Conservation (phyloP, 2,797 vertebrate species). For the Falco cherrug region DNA sequence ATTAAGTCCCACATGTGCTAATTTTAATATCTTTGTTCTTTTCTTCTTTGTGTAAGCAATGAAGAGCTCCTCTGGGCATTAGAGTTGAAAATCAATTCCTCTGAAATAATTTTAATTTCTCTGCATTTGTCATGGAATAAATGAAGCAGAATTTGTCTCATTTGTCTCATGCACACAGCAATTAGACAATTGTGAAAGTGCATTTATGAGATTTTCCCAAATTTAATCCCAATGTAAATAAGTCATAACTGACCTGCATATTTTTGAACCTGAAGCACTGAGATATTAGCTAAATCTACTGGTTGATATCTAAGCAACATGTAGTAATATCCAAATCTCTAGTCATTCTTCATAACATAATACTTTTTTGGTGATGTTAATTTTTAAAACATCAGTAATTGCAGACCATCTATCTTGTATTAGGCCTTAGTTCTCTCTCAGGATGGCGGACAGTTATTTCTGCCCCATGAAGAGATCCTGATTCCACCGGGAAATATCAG, state of each 20-base stretch:
- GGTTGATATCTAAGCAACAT: not conserved
- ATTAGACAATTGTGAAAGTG: conserved; percentile 23
- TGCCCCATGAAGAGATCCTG: conserved; percentile 22
- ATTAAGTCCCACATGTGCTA: not conserved
- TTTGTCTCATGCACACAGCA: conserved; percentile 17
- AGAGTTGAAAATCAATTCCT: conserved; percentile 39
- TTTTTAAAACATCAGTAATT: conserved; percentile 15
- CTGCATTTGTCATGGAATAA: conserved; percentile 47
- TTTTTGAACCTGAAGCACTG: not conserved
- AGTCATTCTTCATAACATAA: not conserved
- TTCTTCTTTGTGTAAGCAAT: conserved; percentile 20
- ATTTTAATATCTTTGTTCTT: conserved; percentile 55
- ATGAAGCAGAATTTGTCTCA: conserved; percentile 34
- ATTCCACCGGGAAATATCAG: conserved; percentile 56
- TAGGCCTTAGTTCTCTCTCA: not conserved
- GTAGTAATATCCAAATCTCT: not conserved
- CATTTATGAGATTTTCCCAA: conserved; percentile 22
- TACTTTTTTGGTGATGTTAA: not conserved
- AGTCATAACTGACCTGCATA: not conserved
- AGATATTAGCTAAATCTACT: not conserved
- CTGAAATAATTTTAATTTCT: conserved; percentile 50
- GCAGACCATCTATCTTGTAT: not conserved
- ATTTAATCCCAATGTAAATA: not conserved
- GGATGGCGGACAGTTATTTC: conserved; percentile 25
- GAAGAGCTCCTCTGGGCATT: conserved; percentile 22